Evolutionary conservation across 2,888 invertebrate genomes (phyloP), one percentile per base, ranked within the genome.

Genomic region (Caenorhabditis angaria): DNA sequence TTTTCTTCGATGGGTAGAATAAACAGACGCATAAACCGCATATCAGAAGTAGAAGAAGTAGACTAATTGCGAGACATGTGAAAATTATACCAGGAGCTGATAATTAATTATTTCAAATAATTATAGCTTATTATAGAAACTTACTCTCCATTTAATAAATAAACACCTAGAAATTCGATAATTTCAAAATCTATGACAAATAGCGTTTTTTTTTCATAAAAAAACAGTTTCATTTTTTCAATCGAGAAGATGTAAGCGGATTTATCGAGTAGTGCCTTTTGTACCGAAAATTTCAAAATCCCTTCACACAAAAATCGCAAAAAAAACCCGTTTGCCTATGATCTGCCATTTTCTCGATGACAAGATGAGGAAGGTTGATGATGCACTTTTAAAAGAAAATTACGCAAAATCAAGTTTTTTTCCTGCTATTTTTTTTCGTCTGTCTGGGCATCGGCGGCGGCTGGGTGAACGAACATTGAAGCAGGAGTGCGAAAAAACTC

Each of bases 1-100:
- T 50, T 22, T 8, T 54, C 24, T 22, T 56, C 32, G 55, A 56
- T 32, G 57, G 57, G 64, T 72, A 67, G 35, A 72, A 41, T 41
- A 41, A 56, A 56, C 58, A 72, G 25, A 61, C 64, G 58, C 67
- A 61, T 48, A 72, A 63, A 35, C 67, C 62, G 53, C 64, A 67
- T 57, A 72, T 32, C 48, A 64, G 62, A 27, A 61, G 61, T 55
- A 67, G 53, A 50, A 72, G 28, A 35, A 72, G 59, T 47, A 67
- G 53, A 50, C 64, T 50, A 5, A 58, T 51, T 35, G 61, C 65
- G 35, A 72, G 57, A 25, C 72, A 72, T 8, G 72, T 65, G 58
- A 72, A 67, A 48, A 72, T 72, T 27, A 72, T 72, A 64, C 67
- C 72, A 0, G 72, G 57, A 22, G 54, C 72, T 72, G 64, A 22